Evolutionary conservation across 2,797 vertebrate genomes (phyloP).

Genomic region (Ammospiza maritima): DNA sequence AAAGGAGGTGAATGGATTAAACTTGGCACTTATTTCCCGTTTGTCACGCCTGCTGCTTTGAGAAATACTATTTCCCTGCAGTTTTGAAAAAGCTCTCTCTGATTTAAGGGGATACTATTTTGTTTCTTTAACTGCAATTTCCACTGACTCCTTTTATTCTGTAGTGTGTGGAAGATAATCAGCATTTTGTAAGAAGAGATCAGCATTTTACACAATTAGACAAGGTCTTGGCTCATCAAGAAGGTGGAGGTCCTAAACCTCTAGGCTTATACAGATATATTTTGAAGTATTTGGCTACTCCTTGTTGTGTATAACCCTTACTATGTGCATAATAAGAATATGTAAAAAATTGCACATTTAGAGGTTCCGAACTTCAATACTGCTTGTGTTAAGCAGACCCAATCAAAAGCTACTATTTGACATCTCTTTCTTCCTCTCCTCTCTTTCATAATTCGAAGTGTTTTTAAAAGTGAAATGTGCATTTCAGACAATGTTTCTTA

Average conservation of each 20-base stretch:
- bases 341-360: not conserved
- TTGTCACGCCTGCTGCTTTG: not conserved
- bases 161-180: not conserved
- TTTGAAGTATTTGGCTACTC: not conserved
- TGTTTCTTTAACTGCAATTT: not conserved
- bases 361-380: not conserved
- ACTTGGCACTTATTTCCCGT: not conserved
- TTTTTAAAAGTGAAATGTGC: not conserved
- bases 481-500: not conserved
- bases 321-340: not conserved
- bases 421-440: not conserved
- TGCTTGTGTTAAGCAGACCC: not conserved
- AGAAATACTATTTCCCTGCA: not conserved
- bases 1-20: slow-evolving; percentile 1
- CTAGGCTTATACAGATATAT: not conserved
- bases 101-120: not conserved
- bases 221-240: not conserved
- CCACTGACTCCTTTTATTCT: not conserved
- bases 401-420: not conserved
- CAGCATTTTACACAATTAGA: not conserved
- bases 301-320: not conserved
- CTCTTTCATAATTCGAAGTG: not conserved
- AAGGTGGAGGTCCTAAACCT: not conserved
- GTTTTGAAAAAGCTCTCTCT: not conserved
- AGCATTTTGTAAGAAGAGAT: not conserved